A percentile compares a stretch with the other conserved stretches of the same genome.
Evolutionary conservation across 92 coral and sea anemone species (phyloP).

Genomic region (Actinostola sp.): DNA sequence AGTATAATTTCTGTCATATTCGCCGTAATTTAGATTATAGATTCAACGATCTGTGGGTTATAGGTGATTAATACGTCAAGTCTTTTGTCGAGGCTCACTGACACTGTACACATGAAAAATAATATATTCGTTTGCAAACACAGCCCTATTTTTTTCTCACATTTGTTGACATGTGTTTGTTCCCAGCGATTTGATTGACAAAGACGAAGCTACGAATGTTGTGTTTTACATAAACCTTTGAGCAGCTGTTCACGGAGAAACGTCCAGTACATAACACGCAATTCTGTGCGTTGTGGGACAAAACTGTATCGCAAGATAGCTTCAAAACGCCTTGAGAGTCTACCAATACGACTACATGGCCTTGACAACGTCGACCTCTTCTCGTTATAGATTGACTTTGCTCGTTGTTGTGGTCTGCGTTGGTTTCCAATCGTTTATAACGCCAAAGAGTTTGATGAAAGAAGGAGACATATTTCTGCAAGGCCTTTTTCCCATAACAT

Average conservation of each 20-base stretch:
- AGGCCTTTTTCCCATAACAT: constrained; percentile 83
- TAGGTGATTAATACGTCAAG: too few relatives aligned
- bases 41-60: too few relatives aligned
- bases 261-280: too few relatives aligned
- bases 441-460: constrained; percentile 30
- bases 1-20: too few relatives aligned
- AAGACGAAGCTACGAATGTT: not conserved
- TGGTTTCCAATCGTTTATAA: not conserved
- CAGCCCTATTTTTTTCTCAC: not conserved
- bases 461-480: constrained; percentile 74
- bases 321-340: not conserved
- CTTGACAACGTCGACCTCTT: not conserved
- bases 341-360: not conserved
- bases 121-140: not conserved
- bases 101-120: too few relatives aligned
- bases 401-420: not conserved
- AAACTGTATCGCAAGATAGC: too few relatives aligned
- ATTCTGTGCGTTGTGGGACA: too few relatives aligned
- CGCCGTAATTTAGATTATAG: too few relatives aligned
- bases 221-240: not conserved
- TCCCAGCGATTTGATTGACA: constrained; percentile 19
- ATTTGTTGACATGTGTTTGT: not conserved
- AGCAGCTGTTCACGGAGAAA: not conserved
- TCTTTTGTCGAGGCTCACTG: too few relatives aligned
- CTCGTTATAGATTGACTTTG: not conserved